phyloP scores from a whole-genome alignment of 2,113 vertebrate genomes.

The Psettodes erumei region DNA sequence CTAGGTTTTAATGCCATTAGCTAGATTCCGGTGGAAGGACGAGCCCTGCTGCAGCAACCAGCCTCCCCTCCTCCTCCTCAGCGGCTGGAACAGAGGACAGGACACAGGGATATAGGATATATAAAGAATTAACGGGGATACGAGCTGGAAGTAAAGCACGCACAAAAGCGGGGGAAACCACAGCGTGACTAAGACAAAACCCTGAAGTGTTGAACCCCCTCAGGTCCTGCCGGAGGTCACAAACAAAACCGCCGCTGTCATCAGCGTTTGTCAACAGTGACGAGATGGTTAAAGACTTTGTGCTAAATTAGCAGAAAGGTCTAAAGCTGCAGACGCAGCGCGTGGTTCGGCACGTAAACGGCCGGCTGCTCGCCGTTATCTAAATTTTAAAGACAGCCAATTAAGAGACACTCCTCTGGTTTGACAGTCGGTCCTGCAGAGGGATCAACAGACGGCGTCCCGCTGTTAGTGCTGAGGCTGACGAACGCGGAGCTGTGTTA shows the following conservation, averaged over 20 bases:
- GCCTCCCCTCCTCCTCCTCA: conserved; percentile 39
- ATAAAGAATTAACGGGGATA: conserved; percentile 10
- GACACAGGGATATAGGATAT: background rate
- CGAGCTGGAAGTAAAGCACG: background rate
- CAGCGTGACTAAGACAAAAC: background rate
- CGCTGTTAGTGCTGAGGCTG: conserved; percentile 51
- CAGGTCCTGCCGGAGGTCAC: background rate
- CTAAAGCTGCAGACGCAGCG: conserved; percentile 14
- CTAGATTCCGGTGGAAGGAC: conserved; percentile 66
- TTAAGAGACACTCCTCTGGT: conserved; percentile 20
- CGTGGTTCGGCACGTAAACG: background rate
- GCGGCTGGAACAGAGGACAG: conserved; percentile 28
- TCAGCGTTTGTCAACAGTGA: conserved; percentile 11
- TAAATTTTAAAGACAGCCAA: background rate
- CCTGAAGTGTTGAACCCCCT: background rate
- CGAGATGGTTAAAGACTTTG: background rate
- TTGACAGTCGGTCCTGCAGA: conserved; percentile 35
- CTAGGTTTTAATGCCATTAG: conserved; percentile 73
- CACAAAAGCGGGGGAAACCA: background rate
- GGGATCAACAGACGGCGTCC: conserved; percentile 27
- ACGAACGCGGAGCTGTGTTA: conserved; percentile 53
- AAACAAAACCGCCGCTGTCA: background rate
- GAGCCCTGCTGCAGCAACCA: conserved; percentile 28
- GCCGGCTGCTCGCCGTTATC: conserved; percentile 3
- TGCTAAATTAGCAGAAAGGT: conserved; percentile 4